A percentile compares a stretch with the other conserved stretches of the same genome.
phyloP scores from a whole-genome alignment of 2,113 vertebrate genomes.

The Zeus faber region DNA sequence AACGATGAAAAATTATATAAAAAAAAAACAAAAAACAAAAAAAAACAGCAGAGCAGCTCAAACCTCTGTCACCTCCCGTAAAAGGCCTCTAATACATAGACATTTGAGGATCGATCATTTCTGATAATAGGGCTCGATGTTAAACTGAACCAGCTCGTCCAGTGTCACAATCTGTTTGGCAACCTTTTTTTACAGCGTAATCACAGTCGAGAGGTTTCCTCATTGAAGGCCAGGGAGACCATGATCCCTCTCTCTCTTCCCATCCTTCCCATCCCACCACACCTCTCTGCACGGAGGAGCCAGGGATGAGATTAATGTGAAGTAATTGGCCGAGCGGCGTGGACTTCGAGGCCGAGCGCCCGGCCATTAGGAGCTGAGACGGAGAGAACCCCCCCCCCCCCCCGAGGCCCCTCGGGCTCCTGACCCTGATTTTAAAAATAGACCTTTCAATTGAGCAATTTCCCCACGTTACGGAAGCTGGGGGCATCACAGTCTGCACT shows the following conservation, averaged over 20 bases:
- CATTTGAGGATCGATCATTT: no score
- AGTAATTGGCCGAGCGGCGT: constrained; percentile 51
- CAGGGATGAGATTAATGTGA: constrained; percentile 57
- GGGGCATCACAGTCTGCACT: no score
- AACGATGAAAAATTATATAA: neutral
- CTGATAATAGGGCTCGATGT: no score
- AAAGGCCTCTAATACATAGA: no score
- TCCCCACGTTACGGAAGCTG: constrained; percentile 26
- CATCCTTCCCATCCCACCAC: constrained; percentile 17
- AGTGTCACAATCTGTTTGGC: no score
- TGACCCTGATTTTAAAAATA: constrained; percentile 63
- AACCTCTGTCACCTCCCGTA: no score
- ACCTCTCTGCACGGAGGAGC: constrained; percentile 33
- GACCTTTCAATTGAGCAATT: constrained; percentile 53
- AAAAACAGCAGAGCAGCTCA: neutral
- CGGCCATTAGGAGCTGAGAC: constrained; percentile 1
- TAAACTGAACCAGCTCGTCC: no score
- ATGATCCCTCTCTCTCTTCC: neutral
- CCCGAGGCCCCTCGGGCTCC: constrained; percentile 44
- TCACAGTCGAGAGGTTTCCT: no score
- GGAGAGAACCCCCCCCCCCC: constrained; percentile 5
- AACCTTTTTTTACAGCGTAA: no score
- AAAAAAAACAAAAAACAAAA: neutral
- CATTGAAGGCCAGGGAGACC: no score
- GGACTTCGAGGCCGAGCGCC: constrained; percentile 47